Percentiles rank a stretch among this genome's conserved stretches.
Evolutionary conservation across 2,888 invertebrate genomes (phyloP).

Genomic region (Chrysopilus asiliformis): DNA sequence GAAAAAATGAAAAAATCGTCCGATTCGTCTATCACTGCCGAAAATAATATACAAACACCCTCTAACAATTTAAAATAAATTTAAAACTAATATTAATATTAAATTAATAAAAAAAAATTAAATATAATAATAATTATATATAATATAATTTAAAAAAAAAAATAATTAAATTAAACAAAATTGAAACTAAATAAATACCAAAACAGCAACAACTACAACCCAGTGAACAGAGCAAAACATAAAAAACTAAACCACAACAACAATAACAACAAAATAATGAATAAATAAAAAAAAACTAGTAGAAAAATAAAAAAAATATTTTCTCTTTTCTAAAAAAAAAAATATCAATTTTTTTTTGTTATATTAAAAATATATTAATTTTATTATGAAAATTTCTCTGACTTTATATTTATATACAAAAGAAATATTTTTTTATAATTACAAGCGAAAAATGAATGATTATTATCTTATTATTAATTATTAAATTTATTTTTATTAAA

Average conservation of each 20-base stretch:
- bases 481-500: no score
- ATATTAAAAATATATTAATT: no score
- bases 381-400: no score
- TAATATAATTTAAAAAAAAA: constrained; percentile 4
- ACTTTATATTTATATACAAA: no score
- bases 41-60: constrained; percentile 27
- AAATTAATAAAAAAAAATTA: constrained; percentile 3
- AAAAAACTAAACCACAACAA: no score
- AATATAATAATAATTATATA: neutral
- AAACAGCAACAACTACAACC: constrained; percentile 2
- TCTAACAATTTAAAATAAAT: constrained; percentile 23
- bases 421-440: no score
- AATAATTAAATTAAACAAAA: constrained; percentile 10
- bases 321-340: no score
- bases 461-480: no score
- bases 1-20: constrained; percentile 70
- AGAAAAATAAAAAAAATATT: neutral
- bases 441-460: no score
- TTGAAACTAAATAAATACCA: constrained; percentile 2
- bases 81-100: constrained; percentile 6
- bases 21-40: constrained; percentile 34
- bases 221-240: no score
- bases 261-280: no score
- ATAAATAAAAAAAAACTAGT: neutral
- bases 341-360: no score